Percentiles rank a stretch among this genome's conserved stretches.
Conservation (phyloP, 1,140 invertebrate genomes). For the Magallana ariakensis region DNA sequence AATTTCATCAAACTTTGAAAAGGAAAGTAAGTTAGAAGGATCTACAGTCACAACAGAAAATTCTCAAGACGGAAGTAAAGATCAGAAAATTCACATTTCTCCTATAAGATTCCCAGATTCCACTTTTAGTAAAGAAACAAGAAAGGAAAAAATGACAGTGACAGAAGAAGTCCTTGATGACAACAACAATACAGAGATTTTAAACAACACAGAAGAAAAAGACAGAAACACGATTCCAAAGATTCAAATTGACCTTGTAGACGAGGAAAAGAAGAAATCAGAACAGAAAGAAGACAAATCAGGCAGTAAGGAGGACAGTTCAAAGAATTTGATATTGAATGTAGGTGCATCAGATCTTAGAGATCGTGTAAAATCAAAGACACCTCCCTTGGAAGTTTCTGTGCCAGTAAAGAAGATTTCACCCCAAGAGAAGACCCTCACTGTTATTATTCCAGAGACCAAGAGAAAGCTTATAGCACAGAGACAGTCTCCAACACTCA, state of each 20-base stretch:
- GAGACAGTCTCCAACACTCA: background rate
- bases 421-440: background rate
- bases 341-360: background rate
- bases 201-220: background rate
- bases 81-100: background rate
- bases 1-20: no score
- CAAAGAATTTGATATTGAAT: background rate
- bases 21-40: background rate
- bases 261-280: background rate
- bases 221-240: background rate
- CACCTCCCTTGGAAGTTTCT: background rate
- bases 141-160: background rate
- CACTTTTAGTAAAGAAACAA: background rate
- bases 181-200: background rate
- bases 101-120: conserved; percentile 11
- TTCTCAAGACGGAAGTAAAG: background rate
- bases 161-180: background rate
- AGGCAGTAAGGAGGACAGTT: no score
- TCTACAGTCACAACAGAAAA: background rate
- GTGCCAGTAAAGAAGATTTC: background rate
- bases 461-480: background rate
- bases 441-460: background rate
- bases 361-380: background rate
- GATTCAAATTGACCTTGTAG: background rate
- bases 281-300: background rate